Percentiles rank a stretch among this genome's conserved stretches.
phyloP scores from a whole-genome alignment of 2,888 invertebrate genomes.

The Lepetodrilus schrolli region DNA sequence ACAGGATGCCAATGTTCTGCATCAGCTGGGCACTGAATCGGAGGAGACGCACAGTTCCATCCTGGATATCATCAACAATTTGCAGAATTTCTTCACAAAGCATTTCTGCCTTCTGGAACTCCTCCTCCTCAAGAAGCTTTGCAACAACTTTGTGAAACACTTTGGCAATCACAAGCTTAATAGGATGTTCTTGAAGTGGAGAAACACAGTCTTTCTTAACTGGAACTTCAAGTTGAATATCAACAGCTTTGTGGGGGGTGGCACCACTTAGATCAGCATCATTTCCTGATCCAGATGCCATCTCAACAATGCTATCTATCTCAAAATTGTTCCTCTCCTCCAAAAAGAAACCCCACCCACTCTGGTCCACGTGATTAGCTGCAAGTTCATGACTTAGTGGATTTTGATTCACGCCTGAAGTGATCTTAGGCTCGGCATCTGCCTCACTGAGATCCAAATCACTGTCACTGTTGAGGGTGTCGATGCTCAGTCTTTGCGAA shows the following conservation, averaged over 20 bases:
- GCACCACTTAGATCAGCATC: conserved; percentile 27
- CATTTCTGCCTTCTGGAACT: conserved; percentile 62
- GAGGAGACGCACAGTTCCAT: conserved; percentile 64
- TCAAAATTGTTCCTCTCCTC: conserved; percentile 60
- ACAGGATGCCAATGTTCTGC: conserved; percentile 68
- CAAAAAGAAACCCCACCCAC: conserved; percentile 66
- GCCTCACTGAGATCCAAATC: conserved; percentile 41
- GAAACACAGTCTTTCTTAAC: conserved; percentile 54
- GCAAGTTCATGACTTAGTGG: conserved; percentile 63
- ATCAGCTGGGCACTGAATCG: conserved; percentile 65
- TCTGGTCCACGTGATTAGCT: conserved; percentile 55
- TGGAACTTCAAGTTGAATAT: background rate
- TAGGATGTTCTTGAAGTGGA: conserved; percentile 61
- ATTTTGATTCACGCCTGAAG: conserved; percentile 58
- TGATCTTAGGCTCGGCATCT: conserved; percentile 46
- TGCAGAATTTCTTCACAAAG: conserved; percentile 65
- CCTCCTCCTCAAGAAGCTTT: conserved; percentile 59
- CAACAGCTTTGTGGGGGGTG: background rate
- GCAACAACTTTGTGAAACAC: conserved; percentile 62
- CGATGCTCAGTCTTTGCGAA: conserved; percentile 30
- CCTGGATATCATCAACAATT: conserved; percentile 67
- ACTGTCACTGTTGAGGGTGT: conserved; percentile 35
- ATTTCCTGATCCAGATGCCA: conserved; percentile 41
- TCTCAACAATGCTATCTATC: conserved; percentile 59
- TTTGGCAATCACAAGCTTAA: conserved; percentile 62